Evolutionary conservation across 1,140 invertebrate genomes (phyloP).

Genomic region (Zaprionus nigranus): DNA sequence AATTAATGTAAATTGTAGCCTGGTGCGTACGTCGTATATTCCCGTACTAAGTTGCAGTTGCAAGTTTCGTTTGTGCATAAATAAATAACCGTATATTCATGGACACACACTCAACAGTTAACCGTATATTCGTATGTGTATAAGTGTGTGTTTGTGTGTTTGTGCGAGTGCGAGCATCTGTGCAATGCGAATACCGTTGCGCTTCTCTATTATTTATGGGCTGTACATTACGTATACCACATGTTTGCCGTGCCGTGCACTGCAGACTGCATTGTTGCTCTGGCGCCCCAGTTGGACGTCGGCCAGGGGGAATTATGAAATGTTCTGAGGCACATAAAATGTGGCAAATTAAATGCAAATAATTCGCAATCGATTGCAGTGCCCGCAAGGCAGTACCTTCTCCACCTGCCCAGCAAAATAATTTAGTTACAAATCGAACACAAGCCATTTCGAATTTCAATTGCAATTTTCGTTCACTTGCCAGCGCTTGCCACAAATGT

Average conservation of each 20-base stretch:
- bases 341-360: slow-evolving; percentile 66
- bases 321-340: slow-evolving; percentile 31
- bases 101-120: slow-evolving; percentile 62
- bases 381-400: slow-evolving; percentile 24
- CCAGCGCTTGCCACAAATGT: slow-evolving; percentile 31
- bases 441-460: slow-evolving; percentile 16
- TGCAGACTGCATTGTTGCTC: slow-evolving; percentile 6
- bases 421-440: slow-evolving; percentile 27
- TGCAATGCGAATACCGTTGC: slow-evolving; percentile 32
- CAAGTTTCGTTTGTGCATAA: slow-evolving; percentile 64
- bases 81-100: slow-evolving; percentile 64
- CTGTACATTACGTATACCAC: slow-evolving; percentile 62
- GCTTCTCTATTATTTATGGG: slow-evolving; percentile 68
- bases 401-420: slow-evolving; percentile 4
- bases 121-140: not conserved
- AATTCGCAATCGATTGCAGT: slow-evolving; percentile 35
- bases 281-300: slow-evolving; percentile 11
- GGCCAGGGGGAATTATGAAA: slow-evolving; percentile 33
- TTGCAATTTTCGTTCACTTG: slow-evolving; percentile 31
- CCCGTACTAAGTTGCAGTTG: slow-evolving; percentile 39
- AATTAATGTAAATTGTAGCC: slow-evolving; percentile 5
- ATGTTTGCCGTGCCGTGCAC: slow-evolving; percentile 43
- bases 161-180: slow-evolving; percentile 41
- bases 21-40: not conserved
- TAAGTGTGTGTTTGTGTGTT: slow-evolving; percentile 23